Conservation (phyloP, 2,797 vertebrate species). For the Phataginus tricuspis region DNA sequence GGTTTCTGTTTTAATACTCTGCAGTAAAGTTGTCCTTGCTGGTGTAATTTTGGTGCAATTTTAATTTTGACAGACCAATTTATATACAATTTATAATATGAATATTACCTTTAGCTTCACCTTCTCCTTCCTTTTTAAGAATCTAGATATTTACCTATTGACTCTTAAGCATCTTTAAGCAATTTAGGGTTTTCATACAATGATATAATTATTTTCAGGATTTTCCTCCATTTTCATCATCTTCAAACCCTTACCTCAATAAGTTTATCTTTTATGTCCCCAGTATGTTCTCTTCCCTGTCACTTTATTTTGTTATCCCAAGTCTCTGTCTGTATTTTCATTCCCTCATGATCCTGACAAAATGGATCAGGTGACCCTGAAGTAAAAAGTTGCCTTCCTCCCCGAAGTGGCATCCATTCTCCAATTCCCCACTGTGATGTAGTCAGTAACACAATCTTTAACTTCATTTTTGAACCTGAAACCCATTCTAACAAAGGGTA, state of each 20-base stretch:
- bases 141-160: background rate
- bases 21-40: background rate
- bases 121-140: background rate
- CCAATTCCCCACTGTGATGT: background rate
- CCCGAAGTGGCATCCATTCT: background rate
- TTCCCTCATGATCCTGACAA: slow-evolving; percentile 55
- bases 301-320: background rate
- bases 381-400: background rate
- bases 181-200: background rate
- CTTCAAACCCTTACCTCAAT: background rate
- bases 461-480: background rate
- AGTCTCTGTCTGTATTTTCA: slow-evolving; percentile 30
- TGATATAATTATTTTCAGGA: background rate
- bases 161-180: background rate
- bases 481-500: background rate
- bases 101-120: background rate
- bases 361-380: background rate
- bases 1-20: background rate
- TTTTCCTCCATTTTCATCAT: background rate
- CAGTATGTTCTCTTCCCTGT: background rate
- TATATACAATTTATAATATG: background rate
- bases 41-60: background rate
- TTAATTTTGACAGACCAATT: background rate
- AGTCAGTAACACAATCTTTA: background rate
- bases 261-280: background rate